Percentiles rank a stretch among this genome's conserved stretches.
These are phyloP conservation scores for Toxonevra muliebris DNA, from an alignment of 2,888 invertebrate species.

Conservation along the genomic window DNA sequence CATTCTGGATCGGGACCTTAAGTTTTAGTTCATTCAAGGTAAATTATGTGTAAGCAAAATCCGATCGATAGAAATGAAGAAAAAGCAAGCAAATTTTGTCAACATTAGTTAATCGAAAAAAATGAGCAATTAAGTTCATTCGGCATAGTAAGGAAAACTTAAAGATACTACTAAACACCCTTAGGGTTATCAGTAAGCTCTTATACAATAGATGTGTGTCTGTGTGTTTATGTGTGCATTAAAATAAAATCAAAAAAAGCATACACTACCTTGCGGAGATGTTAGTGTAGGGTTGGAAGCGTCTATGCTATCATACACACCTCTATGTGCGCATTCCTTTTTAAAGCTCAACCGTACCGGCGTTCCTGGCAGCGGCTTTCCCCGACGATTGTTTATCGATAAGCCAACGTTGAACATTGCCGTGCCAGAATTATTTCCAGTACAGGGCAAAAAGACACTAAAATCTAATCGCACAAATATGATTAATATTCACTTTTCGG, in stretches of 20 bases:
- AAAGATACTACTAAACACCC: slow-evolving; percentile 19
- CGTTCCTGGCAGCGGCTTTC: slow-evolving; percentile 84
- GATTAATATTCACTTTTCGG: neutral
- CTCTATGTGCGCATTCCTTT: slow-evolving; percentile 94
- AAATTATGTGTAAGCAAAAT: slow-evolving; percentile 9
- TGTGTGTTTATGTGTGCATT: slow-evolving; percentile 16
- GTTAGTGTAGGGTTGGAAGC: slow-evolving; percentile 64
- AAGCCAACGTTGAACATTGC: slow-evolving; percentile 89
- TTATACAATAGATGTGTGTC: neutral
- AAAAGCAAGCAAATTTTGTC: no score
- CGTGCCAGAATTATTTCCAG: slow-evolving; percentile 84
- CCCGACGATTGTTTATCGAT: slow-evolving; percentile 81
- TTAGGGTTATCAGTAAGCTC: slow-evolving; percentile 13
- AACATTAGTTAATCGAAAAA: no score
- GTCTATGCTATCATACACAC: slow-evolving; percentile 74
- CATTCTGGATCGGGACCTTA: slow-evolving; percentile 89
- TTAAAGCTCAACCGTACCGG: slow-evolving; percentile 85
- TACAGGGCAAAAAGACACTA: slow-evolving; percentile 86
- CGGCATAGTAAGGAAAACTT: no score
- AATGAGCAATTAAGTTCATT: no score
- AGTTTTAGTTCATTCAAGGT: slow-evolving; percentile 46
- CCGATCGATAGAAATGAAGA: slow-evolving; percentile 4
- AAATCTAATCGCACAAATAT: slow-evolving; percentile 71
- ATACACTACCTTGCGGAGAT: slow-evolving; percentile 66
- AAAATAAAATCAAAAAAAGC: slow-evolving; percentile 36